phyloP scores from a whole-genome alignment of 2,113 vertebrate species.

The Elachura formosa region DNA sequence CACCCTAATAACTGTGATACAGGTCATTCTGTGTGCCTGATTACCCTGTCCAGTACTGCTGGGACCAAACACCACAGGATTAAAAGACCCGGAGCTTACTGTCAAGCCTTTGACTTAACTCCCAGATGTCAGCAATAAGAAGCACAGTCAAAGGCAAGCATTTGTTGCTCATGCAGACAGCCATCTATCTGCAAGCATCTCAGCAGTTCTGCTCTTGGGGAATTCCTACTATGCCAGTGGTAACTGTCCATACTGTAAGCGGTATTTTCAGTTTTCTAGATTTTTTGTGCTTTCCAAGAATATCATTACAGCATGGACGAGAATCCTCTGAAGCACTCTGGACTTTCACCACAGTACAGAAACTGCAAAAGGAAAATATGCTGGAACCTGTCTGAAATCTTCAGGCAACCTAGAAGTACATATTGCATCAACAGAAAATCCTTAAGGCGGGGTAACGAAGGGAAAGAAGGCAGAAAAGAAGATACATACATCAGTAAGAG shows the following conservation, averaged over 20 bases:
- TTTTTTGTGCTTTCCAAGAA: neutral
- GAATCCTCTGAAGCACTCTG: neutral
- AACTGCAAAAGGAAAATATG: neutral
- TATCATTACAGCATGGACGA: neutral
- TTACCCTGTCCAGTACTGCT: neutral
- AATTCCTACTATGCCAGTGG: neutral
- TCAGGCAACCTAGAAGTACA: neutral
- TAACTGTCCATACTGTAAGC: neutral
- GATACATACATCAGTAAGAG: conserved; percentile 89
- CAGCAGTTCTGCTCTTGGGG: neutral
- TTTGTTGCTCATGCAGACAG: neutral
- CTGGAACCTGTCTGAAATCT: neutral
- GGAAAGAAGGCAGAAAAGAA: neutral
- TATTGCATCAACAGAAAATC: neutral
- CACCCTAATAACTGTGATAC: neutral
- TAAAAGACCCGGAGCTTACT: neutral
- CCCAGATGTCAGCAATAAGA: neutral
- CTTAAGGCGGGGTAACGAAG: neutral
- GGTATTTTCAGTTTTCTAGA: neutral
- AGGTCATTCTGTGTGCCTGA: neutral
- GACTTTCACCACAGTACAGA: neutral
- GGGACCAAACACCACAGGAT: neutral
- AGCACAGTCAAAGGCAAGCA: neutral
- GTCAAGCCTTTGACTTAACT: neutral
- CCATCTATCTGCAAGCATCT: neutral